Evolutionary conservation across 2,888 invertebrate species (phyloP).

Genomic region (Deilephila porcellus): DNA sequence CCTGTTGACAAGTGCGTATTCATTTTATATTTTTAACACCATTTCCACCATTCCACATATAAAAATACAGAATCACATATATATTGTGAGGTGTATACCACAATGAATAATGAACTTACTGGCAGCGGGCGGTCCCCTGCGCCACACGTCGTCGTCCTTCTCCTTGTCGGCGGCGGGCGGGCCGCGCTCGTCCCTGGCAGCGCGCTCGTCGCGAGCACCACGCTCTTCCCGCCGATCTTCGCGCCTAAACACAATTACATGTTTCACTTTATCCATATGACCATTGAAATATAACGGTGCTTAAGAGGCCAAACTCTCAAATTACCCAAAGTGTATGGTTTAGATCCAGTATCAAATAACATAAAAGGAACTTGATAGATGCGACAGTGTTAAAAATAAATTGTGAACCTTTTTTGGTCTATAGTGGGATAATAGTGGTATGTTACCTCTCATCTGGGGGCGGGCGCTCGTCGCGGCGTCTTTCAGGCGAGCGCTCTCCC

Average conservation of each 20-base stretch:
- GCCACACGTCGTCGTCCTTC: constrained; percentile 17
- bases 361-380: no score
- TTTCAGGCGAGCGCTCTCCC: constrained; percentile 3
- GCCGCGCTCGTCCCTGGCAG: not conserved
- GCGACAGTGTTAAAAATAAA: no score
- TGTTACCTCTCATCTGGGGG: constrained; percentile 23
- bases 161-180: constrained; percentile 9
- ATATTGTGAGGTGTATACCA: no score
- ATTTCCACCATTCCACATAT: no score
- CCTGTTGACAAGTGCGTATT: constrained; percentile 36
- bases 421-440: no score
- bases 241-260: not conserved
- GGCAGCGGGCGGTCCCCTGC: constrained; percentile 8
- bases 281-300: no score
- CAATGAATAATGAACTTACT: not conserved
- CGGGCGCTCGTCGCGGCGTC: constrained; percentile 11
- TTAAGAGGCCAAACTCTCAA: no score
- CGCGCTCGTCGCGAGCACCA: not conserved
- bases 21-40: not conserved
- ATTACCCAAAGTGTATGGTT: no score
- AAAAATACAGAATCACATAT: no score
- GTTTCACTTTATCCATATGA: no score
- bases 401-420: no score
- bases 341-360: no score
- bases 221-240: constrained; percentile 13